Conservation (phyloP, 1,140 invertebrate genomes). For the Catajapyx aquilonaris region DNA sequence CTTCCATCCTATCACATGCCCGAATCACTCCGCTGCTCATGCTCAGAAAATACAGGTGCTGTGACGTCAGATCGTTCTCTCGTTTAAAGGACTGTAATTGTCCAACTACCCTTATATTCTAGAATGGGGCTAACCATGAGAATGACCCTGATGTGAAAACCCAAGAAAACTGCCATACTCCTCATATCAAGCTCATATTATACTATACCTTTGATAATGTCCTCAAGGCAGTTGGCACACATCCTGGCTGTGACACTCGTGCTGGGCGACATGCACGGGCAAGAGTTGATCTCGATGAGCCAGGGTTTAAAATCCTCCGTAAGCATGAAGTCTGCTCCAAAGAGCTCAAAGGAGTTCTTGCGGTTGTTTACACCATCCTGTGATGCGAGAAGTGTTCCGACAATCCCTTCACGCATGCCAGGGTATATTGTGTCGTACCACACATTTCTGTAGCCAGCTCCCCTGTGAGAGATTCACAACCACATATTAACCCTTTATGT, state of each 20-base stretch:
- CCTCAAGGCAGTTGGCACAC: slow-evolving; percentile 69
- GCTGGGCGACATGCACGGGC: slow-evolving; percentile 70
- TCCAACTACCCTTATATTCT: too few species aligned
- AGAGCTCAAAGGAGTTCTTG: slow-evolving; percentile 77
- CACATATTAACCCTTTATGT: too few species aligned
- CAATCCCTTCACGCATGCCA: slow-evolving; percentile 69
- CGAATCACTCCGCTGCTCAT: too few species aligned
- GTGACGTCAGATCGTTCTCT: too few species aligned
- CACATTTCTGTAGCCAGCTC: slow-evolving; percentile 39
- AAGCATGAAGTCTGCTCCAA: slow-evolving; percentile 82
- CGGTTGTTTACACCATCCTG: slow-evolving; percentile 59
- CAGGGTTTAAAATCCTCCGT: slow-evolving; percentile 74
- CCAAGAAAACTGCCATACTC: too few species aligned
- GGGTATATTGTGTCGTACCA: slow-evolving; percentile 70
- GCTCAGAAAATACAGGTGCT: too few species aligned
- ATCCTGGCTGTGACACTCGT: slow-evolving; percentile 71
- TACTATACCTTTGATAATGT: slow-evolving; percentile 67
- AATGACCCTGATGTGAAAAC: too few species aligned
- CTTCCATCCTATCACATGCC: too few species aligned
- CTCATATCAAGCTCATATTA: too few species aligned
- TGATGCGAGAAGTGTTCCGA: slow-evolving; percentile 65
- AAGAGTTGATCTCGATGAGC: slow-evolving; percentile 88
- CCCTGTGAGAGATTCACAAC: slow-evolving; percentile 14
- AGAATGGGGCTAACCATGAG: too few species aligned
- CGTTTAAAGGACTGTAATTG: too few species aligned